phyloP scores from a whole-genome alignment of 2,113 vertebrate species.

The Psilopogon haemacephalus region DNA sequence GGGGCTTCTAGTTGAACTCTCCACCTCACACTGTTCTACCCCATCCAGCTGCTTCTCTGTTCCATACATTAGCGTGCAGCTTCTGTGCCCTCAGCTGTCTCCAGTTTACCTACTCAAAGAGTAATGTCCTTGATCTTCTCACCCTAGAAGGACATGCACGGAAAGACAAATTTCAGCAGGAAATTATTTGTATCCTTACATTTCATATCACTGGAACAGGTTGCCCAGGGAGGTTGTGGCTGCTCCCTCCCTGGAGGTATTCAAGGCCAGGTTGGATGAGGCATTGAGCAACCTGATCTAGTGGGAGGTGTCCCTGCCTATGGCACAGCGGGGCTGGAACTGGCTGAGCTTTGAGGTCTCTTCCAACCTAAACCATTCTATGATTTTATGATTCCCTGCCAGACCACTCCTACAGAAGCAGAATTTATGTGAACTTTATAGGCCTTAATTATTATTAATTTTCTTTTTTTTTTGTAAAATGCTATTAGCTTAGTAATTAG shows the following conservation, averaged over 20 bases:
- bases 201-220: too few relatives aligned
- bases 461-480: background rate
- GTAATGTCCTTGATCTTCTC: background rate
- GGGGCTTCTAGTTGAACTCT: background rate
- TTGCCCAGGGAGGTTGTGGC: too few relatives aligned
- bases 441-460: background rate
- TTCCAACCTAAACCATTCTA: too few relatives aligned
- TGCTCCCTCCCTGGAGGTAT: too few relatives aligned
- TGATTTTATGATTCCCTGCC: too few relatives aligned
- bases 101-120: background rate
- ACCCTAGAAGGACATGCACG: background rate
- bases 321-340: too few relatives aligned
- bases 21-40: background rate
- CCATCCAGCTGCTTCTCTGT: background rate
- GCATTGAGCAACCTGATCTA: too few relatives aligned
- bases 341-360: too few relatives aligned
- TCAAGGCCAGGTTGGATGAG: too few relatives aligned
- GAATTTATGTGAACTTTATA: conserved; percentile 27
- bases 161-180: background rate
- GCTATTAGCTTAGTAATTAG: conserved; percentile 39
- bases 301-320: too few relatives aligned
- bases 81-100: background rate
- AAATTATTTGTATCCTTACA: background rate
- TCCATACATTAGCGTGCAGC: background rate
- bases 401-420: background rate